Evolutionary conservation across 2,113 vertebrate species (phyloP).

Genomic region (Onychostoma macrolepis): DNA sequence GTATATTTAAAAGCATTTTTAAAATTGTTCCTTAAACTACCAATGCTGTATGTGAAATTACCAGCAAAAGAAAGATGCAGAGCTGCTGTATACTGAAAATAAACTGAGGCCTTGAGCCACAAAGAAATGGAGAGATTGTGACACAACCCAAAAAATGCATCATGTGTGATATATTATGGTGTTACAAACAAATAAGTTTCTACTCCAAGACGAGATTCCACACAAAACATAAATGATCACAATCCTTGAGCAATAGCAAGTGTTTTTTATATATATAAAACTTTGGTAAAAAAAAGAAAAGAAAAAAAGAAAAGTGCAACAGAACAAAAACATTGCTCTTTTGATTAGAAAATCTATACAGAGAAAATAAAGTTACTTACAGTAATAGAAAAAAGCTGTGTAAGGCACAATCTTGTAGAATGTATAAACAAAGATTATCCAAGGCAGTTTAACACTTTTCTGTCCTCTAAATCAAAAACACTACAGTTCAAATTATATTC

Average conservation of each 20-base stretch:
- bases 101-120: background rate
- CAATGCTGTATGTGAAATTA: background rate
- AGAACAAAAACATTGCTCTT: constrained; percentile 54
- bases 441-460: constrained; percentile 63
- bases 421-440: constrained; percentile 53
- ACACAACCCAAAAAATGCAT: constrained; percentile 23
- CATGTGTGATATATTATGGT: constrained; percentile 4
- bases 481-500: constrained; percentile 50
- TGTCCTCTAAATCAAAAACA: constrained; percentile 48
- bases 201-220: background rate
- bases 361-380: constrained; percentile 52
- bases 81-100: background rate
- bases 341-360: constrained; percentile 46
- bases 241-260: background rate
- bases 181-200: background rate
- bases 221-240: constrained; percentile 13
- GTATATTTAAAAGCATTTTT: background rate
- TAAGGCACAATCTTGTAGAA: constrained; percentile 44
- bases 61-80: background rate
- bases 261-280: constrained; percentile 42
- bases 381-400: constrained; percentile 46
- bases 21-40: background rate
- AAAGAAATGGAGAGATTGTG: background rate
- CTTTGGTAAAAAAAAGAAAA: constrained; percentile 38
- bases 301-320: constrained; percentile 66